Percentiles rank a stretch among this genome's conserved stretches.
Conservation (phyloP, 2,113 vertebrate genomes). For the Dipodomys merriami region DNA sequence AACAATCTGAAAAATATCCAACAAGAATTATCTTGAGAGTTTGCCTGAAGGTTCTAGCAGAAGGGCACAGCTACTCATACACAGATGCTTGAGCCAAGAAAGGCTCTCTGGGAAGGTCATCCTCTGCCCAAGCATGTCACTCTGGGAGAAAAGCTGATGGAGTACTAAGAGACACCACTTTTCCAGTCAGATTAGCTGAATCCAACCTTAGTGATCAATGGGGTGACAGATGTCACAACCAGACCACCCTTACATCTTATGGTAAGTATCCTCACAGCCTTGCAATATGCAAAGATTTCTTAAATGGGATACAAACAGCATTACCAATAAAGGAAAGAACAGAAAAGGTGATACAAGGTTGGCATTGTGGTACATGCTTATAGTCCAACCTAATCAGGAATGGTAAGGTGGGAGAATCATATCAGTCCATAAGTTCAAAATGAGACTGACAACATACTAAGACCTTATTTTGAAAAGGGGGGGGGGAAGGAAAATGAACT, state of each 20-base stretch:
- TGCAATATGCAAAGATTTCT: constrained; percentile 1
- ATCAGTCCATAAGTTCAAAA: background rate
- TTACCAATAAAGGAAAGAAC: background rate
- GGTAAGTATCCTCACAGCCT: background rate
- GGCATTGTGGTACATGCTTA: background rate
- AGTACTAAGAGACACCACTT: background rate
- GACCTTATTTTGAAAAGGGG: background rate
- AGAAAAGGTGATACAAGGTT: background rate
- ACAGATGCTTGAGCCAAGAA: background rate
- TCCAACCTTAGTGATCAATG: background rate
- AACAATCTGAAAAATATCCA: background rate
- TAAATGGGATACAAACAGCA: background rate
- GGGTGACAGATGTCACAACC: background rate
- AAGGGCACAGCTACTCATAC: background rate
- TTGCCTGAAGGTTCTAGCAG: background rate
- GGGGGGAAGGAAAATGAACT: background rate
- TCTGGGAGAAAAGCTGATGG: background rate
- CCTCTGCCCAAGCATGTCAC: background rate
- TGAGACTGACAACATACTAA: background rate
- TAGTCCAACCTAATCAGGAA: background rate
- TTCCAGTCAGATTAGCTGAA: background rate
- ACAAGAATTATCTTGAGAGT: background rate
- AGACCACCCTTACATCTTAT: background rate
- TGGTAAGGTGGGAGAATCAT: background rate
- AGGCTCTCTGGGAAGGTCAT: too few relatives aligned